These are phyloP conservation scores for Ricordea florida DNA, from an alignment of 92 coral and sea anemone genomes.

Conservation along the genomic window DNA sequence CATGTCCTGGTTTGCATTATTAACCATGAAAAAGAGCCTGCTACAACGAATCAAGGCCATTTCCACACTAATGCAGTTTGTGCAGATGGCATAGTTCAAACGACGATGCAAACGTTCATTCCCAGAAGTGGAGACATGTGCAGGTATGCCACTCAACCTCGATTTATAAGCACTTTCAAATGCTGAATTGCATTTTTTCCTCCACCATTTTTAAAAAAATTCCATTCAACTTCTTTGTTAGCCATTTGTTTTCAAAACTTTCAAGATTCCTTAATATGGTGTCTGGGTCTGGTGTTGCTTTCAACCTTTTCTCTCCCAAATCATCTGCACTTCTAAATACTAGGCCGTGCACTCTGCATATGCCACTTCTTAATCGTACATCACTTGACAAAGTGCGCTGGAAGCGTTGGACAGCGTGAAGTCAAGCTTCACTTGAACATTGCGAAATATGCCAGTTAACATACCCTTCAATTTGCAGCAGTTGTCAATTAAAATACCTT, in stretches of 20 bases:
- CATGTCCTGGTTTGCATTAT: background rate
- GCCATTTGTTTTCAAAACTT: slow-evolving; percentile 45
- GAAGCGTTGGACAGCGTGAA: slow-evolving; percentile 36
- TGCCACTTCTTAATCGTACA: background rate
- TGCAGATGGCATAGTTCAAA: slow-evolving; percentile 1
- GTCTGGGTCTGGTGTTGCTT: slow-evolving; percentile 17
- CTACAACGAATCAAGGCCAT: slow-evolving; percentile 2
- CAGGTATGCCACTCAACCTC: slow-evolving; percentile 14
- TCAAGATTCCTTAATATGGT: slow-evolving; percentile 7
- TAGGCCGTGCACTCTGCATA: slow-evolving; percentile 31
- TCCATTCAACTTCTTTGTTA: background rate
- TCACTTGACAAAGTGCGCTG: background rate
- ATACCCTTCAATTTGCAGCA: slow-evolving; percentile 5
- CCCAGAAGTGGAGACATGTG: slow-evolving; percentile 14
- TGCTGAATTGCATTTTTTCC: slow-evolving; percentile 13
- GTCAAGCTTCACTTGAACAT: slow-evolving; percentile 15
- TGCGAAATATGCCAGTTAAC: background rate
- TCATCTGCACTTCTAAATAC: slow-evolving; percentile 23
- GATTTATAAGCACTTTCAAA: background rate
- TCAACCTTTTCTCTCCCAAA: slow-evolving; percentile 17
- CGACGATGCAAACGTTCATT: slow-evolving; percentile 25
- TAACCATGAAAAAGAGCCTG: slow-evolving; percentile 12
- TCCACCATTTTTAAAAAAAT: background rate
- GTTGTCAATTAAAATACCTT: slow-evolving; percentile 12
- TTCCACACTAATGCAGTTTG: slow-evolving; percentile 6